A percentile compares a stretch with the other conserved stretches of the same genome.
Evolutionary conservation across 1,140 invertebrate species (phyloP).

Genomic region (Lethrus apterus): DNA sequence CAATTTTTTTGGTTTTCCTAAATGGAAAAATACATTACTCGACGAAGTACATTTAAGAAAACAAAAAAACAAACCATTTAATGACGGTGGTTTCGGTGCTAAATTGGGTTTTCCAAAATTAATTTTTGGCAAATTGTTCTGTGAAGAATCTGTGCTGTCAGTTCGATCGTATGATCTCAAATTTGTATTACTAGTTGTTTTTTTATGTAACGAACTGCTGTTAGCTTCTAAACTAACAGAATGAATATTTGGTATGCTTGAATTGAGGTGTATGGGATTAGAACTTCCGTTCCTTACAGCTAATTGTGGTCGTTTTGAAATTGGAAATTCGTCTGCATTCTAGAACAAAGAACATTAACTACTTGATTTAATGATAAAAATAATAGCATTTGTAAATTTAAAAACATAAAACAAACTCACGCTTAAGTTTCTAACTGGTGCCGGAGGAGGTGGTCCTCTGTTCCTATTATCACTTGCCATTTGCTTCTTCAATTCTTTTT

Average conservation of each 20-base stretch:
- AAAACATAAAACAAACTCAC: too few species aligned
- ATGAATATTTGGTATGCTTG: not conserved
- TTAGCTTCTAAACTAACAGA: conserved; percentile 18
- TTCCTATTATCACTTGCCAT: conserved; percentile 34
- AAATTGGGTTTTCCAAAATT: conserved; percentile 51
- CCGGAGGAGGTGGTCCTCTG: conserved; percentile 33
- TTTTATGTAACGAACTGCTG: conserved; percentile 33
- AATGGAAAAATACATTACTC: too few species aligned
- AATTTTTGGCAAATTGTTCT: conserved; percentile 20
- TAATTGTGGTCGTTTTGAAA: too few species aligned
- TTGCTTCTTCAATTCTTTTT: conserved; percentile 36
- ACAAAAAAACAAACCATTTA: conserved; percentile 40
- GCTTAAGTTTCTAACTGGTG: conserved; percentile 28
- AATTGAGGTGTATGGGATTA: not conserved
- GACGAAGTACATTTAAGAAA: too few species aligned
- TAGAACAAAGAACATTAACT: too few species aligned
- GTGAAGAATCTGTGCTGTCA: conserved; percentile 21
- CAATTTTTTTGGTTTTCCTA: conserved; percentile 45
- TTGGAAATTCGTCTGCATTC: too few species aligned
- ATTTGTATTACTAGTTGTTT: conserved; percentile 37
- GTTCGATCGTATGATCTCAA: conserved; percentile 28
- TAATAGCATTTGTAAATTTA: too few species aligned
- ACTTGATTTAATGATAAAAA: too few species aligned
- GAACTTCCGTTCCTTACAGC: conserved; percentile 2
- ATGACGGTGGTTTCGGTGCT: conserved; percentile 47